Conservation (phyloP, 1,140 invertebrate genomes). For the Andrena cerasifolii region DNA sequence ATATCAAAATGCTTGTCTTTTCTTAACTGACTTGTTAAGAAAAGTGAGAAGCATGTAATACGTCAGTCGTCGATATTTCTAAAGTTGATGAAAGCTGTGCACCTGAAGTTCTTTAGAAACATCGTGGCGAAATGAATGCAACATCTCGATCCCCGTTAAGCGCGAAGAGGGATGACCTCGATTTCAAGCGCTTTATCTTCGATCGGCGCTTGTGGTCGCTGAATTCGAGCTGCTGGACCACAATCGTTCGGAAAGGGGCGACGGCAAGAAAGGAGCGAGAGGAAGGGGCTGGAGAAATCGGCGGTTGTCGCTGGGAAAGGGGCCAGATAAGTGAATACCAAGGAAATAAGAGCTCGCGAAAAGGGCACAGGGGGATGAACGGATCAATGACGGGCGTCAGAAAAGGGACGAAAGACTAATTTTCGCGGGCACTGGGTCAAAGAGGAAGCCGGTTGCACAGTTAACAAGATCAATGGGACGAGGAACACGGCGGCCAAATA, state of each 20-base stretch:
- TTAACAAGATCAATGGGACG: constrained; percentile 5
- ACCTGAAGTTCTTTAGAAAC: too few relatives aligned
- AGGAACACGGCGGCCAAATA: not conserved
- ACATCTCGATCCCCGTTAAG: not conserved
- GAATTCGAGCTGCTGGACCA: not conserved
- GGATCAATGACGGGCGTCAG: not conserved
- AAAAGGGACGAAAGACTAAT: not conserved
- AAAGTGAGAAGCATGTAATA: too few relatives aligned
- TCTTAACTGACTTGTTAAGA: too few relatives aligned
- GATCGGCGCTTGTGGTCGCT: not conserved
- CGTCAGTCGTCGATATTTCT: too few relatives aligned
- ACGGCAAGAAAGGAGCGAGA: not conserved
- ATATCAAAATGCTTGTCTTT: too few relatives aligned
- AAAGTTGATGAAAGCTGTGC: too few relatives aligned
- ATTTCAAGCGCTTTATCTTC: not conserved
- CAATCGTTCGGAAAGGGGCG: not conserved
- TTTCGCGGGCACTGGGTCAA: not conserved
- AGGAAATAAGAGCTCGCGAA: constrained; percentile 9
- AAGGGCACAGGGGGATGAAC: not conserved
- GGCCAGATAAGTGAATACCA: constrained; percentile 9
- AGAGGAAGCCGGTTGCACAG: too few relatives aligned
- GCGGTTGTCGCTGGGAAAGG: not conserved
- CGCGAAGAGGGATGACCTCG: not conserved
- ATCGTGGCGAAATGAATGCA: not conserved
- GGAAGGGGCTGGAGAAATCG: not conserved